phyloP scores from a whole-genome alignment of 2,888 invertebrate genomes.

The Chromoteleia sp. region DNA sequence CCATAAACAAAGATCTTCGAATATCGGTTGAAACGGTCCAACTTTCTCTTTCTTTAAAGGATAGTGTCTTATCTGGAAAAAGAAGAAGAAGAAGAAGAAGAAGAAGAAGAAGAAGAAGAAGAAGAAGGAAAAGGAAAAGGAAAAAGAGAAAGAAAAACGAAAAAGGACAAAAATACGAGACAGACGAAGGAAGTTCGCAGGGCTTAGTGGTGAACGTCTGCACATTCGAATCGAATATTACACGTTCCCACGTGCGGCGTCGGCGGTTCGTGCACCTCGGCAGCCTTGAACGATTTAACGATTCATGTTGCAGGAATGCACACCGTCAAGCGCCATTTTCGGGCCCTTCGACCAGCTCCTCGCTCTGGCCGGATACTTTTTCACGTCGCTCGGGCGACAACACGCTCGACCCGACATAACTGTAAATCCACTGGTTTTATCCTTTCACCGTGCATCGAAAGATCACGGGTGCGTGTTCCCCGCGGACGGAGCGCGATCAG shows the following conservation, averaged over 20 bases:
- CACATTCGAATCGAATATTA: slow-evolving; percentile 19
- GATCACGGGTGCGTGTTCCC: slow-evolving; percentile 31
- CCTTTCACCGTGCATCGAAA: slow-evolving; percentile 51
- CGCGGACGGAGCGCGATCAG: slow-evolving; percentile 23
- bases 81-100: not conserved
- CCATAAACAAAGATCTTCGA: not conserved
- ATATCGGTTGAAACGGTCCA: not conserved
- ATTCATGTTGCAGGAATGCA: slow-evolving; percentile 71
- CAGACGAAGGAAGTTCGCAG: slow-evolving; percentile 38
- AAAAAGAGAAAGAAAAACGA: not conserved
- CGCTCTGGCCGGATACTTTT: slow-evolving; percentile 37
- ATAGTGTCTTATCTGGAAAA: not conserved
- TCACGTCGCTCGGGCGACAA: not conserved
- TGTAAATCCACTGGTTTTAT: slow-evolving; percentile 63
- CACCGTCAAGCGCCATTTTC: slow-evolving; percentile 37
- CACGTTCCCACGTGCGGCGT: slow-evolving; percentile 71
- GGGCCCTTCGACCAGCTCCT: slow-evolving; percentile 15
- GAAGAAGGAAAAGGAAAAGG: not conserved
- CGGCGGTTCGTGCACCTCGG: slow-evolving; percentile 31
- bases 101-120: not conserved
- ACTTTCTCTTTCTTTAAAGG: slow-evolving; percentile 9
- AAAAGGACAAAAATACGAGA: slow-evolving; percentile 1
- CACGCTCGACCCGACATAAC: slow-evolving; percentile 55
- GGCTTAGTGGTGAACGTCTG: slow-evolving; percentile 35
- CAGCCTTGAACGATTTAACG: slow-evolving; percentile 74